Percentiles rank a stretch among this genome's conserved stretches.
phyloP scores from a whole-genome alignment of 2,113 vertebrate genomes.

The Apteryx mantelli region DNA sequence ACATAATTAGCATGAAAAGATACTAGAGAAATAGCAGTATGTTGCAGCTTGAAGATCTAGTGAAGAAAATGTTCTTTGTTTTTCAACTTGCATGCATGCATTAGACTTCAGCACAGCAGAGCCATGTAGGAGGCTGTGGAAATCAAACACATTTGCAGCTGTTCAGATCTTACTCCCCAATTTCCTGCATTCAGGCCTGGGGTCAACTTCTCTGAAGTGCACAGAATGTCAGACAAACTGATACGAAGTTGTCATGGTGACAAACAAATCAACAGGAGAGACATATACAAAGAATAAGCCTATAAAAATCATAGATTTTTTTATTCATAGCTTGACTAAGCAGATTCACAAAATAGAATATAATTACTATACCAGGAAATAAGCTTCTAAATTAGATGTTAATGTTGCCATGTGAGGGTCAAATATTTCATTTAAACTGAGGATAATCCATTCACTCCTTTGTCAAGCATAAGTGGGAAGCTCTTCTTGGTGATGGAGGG shows the following conservation, averaged over 20 bases:
- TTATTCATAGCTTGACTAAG: background rate
- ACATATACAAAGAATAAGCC: background rate
- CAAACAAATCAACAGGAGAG: background rate
- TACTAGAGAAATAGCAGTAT: background rate
- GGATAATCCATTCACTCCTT: background rate
- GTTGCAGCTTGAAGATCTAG: background rate
- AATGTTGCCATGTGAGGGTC: background rate
- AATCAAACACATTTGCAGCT: background rate
- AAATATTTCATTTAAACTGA: slow-evolving; percentile 7
- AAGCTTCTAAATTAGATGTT: background rate
- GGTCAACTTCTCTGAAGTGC: background rate
- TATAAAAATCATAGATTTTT: background rate
- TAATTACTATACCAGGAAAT: background rate
- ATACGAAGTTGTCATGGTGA: background rate
- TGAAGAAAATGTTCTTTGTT: background rate
- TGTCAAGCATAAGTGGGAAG: background rate
- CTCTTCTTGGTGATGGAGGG: background rate
- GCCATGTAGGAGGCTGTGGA: background rate
- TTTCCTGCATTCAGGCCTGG: background rate
- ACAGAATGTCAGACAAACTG: background rate
- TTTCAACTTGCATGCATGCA: background rate
- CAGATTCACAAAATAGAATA: background rate
- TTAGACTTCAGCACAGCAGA: background rate
- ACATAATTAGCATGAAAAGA: background rate
- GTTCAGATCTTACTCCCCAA: background rate